A percentile compares a stretch with the other conserved stretches of the same genome.
These are phyloP conservation scores for Megaleporinus macrocephalus DNA, from an alignment of 2,113 vertebrate genomes.

Conservation along the genomic window DNA sequence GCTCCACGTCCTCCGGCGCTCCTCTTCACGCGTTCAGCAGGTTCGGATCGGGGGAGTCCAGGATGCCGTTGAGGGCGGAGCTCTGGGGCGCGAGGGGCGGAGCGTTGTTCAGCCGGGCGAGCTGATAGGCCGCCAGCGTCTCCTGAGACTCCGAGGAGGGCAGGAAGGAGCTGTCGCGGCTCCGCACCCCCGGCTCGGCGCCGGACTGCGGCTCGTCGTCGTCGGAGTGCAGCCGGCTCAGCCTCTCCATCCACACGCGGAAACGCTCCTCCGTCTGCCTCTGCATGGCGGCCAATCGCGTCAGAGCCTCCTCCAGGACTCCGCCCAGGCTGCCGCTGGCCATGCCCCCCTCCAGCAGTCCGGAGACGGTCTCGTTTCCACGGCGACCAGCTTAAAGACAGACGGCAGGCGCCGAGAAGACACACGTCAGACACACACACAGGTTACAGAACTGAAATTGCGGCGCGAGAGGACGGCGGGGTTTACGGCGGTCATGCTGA, in stretches of 20 bases:
- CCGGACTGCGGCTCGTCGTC: slow-evolving; percentile 83
- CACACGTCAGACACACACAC: slow-evolving; percentile 66
- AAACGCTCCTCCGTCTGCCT: slow-evolving; percentile 94
- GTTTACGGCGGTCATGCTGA: slow-evolving; percentile 53
- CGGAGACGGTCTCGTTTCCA: slow-evolving; percentile 84
- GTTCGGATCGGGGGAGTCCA: slow-evolving; percentile 78
- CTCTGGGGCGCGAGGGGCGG: slow-evolving; percentile 75
- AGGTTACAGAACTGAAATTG: not conserved
- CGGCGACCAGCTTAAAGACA: slow-evolving; percentile 95
- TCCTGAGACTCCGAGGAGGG: slow-evolving; percentile 84
- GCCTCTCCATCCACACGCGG: slow-evolving; percentile 89
- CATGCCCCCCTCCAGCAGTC: slow-evolving; percentile 89
- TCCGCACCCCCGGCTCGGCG: slow-evolving; percentile 79
- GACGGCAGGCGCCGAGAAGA: slow-evolving; percentile 89
- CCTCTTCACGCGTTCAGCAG: slow-evolving; percentile 78
- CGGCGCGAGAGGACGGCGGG: slow-evolving; percentile 9
- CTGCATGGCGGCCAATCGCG: slow-evolving; percentile 91
- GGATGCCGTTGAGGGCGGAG: slow-evolving; percentile 84
- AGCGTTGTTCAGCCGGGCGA: slow-evolving; percentile 76
- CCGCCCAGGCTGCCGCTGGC: slow-evolving; percentile 90
- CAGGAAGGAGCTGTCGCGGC: slow-evolving; percentile 78
- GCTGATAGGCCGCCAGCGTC: slow-evolving; percentile 77
- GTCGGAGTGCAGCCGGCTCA: slow-evolving; percentile 85
- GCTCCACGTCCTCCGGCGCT: not conserved
- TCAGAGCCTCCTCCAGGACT: slow-evolving; percentile 92